A percentile compares a stretch with the other conserved stretches of the same genome.
phyloP scores from a whole-genome alignment of 1,140 invertebrate genomes.

The Drosophila bifasciata region DNA sequence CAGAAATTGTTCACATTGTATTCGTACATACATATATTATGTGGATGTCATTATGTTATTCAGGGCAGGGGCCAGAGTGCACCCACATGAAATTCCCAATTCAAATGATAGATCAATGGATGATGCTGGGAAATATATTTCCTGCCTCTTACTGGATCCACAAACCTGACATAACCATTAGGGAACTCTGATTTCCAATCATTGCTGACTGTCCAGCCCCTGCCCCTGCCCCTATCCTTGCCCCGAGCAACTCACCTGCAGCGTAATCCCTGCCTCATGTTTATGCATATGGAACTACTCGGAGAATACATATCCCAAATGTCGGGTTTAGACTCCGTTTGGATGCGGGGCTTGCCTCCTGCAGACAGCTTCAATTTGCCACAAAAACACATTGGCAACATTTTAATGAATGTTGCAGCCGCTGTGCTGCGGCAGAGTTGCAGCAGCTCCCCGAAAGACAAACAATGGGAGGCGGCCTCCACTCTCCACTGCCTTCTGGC shows the following conservation, averaged over 20 bases:
- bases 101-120: not conserved
- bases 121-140: not conserved
- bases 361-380: constrained; percentile 77
- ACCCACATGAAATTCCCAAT: not conserved
- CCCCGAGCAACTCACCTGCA: constrained; percentile 8
- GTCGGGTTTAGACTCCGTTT: constrained; percentile 7
- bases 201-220: constrained; percentile 8
- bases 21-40: no score
- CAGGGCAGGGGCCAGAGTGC: no score
- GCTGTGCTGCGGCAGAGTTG: constrained; percentile 5
- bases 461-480: constrained; percentile 65
- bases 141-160: not conserved
- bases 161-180: constrained; percentile 25
- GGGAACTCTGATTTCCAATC: constrained; percentile 46
- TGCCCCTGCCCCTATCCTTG: not conserved
- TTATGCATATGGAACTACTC: constrained; percentile 61
- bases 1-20: no score
- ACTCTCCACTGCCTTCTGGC: constrained; percentile 7
- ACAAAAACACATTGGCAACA: constrained; percentile 82
- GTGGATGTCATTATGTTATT: no score
- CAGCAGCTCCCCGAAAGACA: constrained; percentile 39
- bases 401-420: constrained; percentile 78
- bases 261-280: constrained; percentile 56
- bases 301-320: constrained; percentile 60
- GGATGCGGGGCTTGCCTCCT: constrained; percentile 7